These are phyloP conservation scores for Gymnoscelis rufifasciata DNA, from an alignment of 2,888 invertebrate genomes.

Conservation along the genomic window DNA sequence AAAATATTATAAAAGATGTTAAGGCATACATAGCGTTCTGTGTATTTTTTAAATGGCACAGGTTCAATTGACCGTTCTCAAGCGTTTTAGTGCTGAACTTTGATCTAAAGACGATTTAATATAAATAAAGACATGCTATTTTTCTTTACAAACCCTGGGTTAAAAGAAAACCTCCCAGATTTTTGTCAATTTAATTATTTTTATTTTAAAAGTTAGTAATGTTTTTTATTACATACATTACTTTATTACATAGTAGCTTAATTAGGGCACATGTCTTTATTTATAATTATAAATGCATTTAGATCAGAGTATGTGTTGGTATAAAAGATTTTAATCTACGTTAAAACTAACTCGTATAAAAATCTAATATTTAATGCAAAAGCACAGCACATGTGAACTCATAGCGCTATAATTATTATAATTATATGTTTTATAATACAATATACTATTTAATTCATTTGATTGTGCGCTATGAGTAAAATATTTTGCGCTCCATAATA, in stretches of 20 bases:
- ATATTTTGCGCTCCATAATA: not conserved
- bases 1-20: not conserved
- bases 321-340: not conserved
- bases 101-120: not conserved
- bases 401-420: not conserved
- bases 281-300: no score
- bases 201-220: no score
- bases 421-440: not conserved
- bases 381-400: not conserved
- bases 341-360: conserved; percentile 3
- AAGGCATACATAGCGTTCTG: conserved; percentile 5
- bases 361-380: not conserved
- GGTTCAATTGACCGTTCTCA: conserved; percentile 1
- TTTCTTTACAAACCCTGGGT: no score
- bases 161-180: no score
- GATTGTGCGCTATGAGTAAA: not conserved
- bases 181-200: no score
- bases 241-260: no score
- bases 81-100: not conserved
- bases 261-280: no score
- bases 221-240: no score
- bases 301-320: no score
- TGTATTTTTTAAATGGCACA: conserved; percentile 8
- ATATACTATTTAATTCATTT: not conserved
- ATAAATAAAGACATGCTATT: no score